Conservation (phyloP, 2,797 vertebrate genomes). For the Lutra lutra region DNA sequence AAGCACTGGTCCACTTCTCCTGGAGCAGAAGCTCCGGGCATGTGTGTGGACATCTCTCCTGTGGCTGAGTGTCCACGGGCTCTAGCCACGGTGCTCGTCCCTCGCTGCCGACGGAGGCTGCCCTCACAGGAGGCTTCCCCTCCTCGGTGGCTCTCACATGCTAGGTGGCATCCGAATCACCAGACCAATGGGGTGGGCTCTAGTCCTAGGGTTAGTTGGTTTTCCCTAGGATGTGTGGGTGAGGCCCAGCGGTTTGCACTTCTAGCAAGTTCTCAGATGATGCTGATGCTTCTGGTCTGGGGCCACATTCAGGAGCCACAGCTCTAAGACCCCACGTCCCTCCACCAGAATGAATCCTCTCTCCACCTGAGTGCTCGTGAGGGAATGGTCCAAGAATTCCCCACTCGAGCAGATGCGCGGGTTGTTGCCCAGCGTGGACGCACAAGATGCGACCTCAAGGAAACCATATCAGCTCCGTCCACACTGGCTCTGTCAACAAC, state of each 20-base stretch:
- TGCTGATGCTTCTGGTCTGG: not conserved
- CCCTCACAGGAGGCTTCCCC: not conserved
- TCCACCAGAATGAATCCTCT: not conserved
- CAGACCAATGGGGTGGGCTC: not conserved
- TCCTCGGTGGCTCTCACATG: not conserved
- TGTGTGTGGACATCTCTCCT: not conserved
- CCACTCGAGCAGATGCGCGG: not conserved
- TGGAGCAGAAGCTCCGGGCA: accelerated
- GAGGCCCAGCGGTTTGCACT: not conserved
- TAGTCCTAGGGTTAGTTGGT: too few species aligned
- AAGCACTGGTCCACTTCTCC: too few species aligned
- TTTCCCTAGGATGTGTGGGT: not conserved
- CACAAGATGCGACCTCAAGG: accelerated
- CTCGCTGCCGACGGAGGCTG: not conserved
- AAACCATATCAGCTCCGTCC: accelerated
- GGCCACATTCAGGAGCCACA: not conserved
- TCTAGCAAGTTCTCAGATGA: not conserved
- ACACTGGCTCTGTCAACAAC: not conserved
- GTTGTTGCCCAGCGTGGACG: not conserved
- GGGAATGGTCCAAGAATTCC: not conserved
- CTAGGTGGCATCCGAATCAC: too few species aligned
- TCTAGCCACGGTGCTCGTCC: accelerated
- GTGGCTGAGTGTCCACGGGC: accelerated
- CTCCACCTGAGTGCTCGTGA: not conserved
- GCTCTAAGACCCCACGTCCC: not conserved